Base-by-base conservation (phyloP, 2,888 invertebrate species). In the Baronia brevicornis region DNA sequence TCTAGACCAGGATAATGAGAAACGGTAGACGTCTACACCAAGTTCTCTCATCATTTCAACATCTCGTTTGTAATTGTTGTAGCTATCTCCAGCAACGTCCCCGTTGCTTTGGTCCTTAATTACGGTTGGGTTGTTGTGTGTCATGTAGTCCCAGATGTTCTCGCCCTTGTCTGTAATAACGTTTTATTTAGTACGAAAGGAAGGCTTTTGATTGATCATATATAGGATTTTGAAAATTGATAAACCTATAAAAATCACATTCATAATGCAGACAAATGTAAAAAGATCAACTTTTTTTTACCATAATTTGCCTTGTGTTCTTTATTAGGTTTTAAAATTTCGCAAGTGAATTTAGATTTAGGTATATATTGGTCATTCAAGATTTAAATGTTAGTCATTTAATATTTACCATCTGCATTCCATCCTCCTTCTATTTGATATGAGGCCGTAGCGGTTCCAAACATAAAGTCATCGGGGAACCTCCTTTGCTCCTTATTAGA, bases 1-100 rank as follows among this genome's bases (percentile, higher is more conserved):
- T 24, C 90, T 67, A 0, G 88, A 41, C 90, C 91, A 91, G 5
- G 88, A 82, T 8, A 88, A 49, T 1, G 87, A 87, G 54, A 87
- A 87, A 5, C 87, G 62, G 50, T 87, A 86, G 21, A 70, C 72
- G 27, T 86, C 61, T 0, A 79, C 55, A 1, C 78, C 77, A 0
- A 85, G 54, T 41, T 84, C 67, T 24, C 70, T 60, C 43, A 86
- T 53, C 52, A 85, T 67, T 32, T 73, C 64, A 0, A 86, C 75
- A 45, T 86, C 86, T 6, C 89, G 85, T 44, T 85, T 77, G 57
- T 86, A 89, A 48, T 86, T 86, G 56, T 89, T 77, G 51, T 89
- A 87, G 25, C 84, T 72, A 48, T 91, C 88, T 3, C 86, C 75
- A 0, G 89, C 79, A 1, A 88, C 54, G 48, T 90, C 88, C 0